Conservation (phyloP, 2,113 vertebrate genomes). For the Mohoua ochrocephala region DNA sequence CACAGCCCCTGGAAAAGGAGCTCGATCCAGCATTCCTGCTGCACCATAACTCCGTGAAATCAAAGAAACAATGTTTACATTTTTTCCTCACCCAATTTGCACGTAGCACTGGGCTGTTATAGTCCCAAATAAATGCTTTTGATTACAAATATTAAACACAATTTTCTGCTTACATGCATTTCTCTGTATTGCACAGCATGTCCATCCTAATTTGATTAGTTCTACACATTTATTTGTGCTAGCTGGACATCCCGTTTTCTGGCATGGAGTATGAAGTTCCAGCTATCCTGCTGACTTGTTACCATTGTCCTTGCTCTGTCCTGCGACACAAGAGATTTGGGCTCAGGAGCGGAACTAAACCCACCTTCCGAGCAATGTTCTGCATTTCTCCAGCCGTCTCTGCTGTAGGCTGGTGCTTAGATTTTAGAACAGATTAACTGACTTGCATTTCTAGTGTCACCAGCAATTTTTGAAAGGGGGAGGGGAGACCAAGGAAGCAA, state of each 20-base stretch:
- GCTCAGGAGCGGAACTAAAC: slow-evolving; percentile 45
- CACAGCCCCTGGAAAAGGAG: not conserved
- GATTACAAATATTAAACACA: slow-evolving; percentile 67
- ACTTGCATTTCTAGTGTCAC: slow-evolving; percentile 34
- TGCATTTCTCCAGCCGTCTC: not conserved
- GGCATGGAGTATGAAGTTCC: slow-evolving; percentile 46
- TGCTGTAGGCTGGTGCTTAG: slow-evolving; percentile 10
- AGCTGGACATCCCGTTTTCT: slow-evolving; percentile 54
- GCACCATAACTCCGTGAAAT: slow-evolving; percentile 19
- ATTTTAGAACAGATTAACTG: slow-evolving; percentile 40
- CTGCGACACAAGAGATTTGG: slow-evolving; percentile 1
- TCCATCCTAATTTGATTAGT: slow-evolving; percentile 70
- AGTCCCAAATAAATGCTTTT: slow-evolving; percentile 56
- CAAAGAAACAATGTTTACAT: slow-evolving; percentile 49
- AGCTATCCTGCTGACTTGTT: slow-evolving; percentile 62
- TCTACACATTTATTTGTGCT: slow-evolving; percentile 68
- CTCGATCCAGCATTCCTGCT: not conserved
- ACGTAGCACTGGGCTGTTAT: not conserved
- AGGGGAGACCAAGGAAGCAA: slow-evolving; percentile 24
- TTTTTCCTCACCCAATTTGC: slow-evolving; percentile 42
- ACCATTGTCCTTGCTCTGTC: slow-evolving; percentile 48
- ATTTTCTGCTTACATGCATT: slow-evolving; percentile 70
- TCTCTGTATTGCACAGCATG: slow-evolving; percentile 68
- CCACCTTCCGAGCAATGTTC: not conserved
- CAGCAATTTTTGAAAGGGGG: not conserved